These are phyloP conservation scores for Limnephilus marmoratus DNA, from an alignment of 2,888 invertebrate species.

Conservation along the genomic window DNA sequence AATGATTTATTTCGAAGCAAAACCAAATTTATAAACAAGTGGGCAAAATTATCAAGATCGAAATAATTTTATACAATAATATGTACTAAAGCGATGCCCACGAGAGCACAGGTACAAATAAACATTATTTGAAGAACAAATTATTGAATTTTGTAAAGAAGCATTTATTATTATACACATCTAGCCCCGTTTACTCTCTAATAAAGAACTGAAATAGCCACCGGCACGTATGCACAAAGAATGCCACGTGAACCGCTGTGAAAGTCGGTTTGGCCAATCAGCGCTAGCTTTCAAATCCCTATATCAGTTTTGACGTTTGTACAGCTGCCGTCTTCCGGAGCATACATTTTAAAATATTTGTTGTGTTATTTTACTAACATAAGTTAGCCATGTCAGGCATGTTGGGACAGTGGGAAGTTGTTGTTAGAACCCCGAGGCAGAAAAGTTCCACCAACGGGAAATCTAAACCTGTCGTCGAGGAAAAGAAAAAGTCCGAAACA, in stretches of 20 bases:
- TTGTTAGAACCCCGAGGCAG: conserved; percentile 82
- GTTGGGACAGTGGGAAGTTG: conserved; percentile 84
- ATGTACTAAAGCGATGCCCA: too few relatives aligned
- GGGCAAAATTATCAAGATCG: too few relatives aligned
- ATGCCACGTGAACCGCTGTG: conserved; percentile 54
- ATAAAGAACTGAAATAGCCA: neutral
- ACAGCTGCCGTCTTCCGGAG: conserved; percentile 13
- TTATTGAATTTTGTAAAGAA: too few relatives aligned
- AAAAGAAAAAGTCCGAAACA: conserved; percentile 81
- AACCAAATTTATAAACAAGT: too few relatives aligned
- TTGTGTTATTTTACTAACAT: conserved; percentile 43
- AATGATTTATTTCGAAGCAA: too few relatives aligned
- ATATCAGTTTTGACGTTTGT: conserved; percentile 54
- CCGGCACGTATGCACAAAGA: conserved; percentile 32
- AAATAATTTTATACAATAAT: too few relatives aligned
- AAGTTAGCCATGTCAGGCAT: conserved; percentile 74
- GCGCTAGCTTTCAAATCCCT: conserved; percentile 32
- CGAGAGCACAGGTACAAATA: too few relatives aligned
- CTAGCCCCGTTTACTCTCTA: neutral
- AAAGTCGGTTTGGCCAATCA: conserved; percentile 46
- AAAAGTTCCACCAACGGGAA: conserved; percentile 72
- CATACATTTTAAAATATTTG: conserved; percentile 35
- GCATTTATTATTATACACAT: neutral
- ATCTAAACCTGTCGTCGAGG: conserved; percentile 72
- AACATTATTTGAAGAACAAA: too few relatives aligned